Evolutionary conservation across 2,797 vertebrate genomes (phyloP), one percentile per base, ranked within the genome.

Genomic region (Pyrocephalus nanus): DNA sequence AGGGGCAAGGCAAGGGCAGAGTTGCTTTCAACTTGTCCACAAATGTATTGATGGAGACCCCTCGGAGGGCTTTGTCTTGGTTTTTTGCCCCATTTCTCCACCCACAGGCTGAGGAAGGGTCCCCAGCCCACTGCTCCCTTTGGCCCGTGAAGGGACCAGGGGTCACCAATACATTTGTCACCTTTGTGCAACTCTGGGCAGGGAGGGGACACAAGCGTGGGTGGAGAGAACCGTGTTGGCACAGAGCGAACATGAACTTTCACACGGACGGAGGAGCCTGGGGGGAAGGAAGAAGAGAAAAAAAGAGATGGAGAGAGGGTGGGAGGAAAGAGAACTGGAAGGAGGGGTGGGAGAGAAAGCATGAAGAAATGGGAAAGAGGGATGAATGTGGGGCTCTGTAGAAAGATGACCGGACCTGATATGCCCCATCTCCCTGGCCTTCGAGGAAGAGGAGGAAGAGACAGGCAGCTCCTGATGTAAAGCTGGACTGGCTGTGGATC

Each of bases 161-260:
- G 86, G 20, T 71, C 85, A 50, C 78, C 90, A 93, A 96, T 87
- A 90, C 92, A 88, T 81, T 92, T 95, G 95, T 54, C 50, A 93
- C 90, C 51, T 69, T 84, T 90, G 83, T 87, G 96, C 93, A 96
- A 92, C 95, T 96, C 83, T 54, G 45, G 60, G 94, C 62, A 15
- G 64, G 88, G 91, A 92, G 64, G 79, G 83, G 90, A 91, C 84
- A 90, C 65, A 95, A 96, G 97, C 97, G 4, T 32, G 74, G 91
- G 80, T 62, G 40, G 69, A 94, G 82, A 80, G 85, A 96, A 95
- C 93, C 91, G 98, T 98, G 98, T 97, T 98, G 98, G 98, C 98
- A 98, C 98, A 97, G 97, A 96, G 98, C 96, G 98, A 98, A 98
- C 98, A 98, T 98, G 98, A 98, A 98, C 98, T 98, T 98, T 93